These are phyloP conservation scores for Lerema accius DNA, from an alignment of 1,140 invertebrate species.

Conservation along the genomic window DNA sequence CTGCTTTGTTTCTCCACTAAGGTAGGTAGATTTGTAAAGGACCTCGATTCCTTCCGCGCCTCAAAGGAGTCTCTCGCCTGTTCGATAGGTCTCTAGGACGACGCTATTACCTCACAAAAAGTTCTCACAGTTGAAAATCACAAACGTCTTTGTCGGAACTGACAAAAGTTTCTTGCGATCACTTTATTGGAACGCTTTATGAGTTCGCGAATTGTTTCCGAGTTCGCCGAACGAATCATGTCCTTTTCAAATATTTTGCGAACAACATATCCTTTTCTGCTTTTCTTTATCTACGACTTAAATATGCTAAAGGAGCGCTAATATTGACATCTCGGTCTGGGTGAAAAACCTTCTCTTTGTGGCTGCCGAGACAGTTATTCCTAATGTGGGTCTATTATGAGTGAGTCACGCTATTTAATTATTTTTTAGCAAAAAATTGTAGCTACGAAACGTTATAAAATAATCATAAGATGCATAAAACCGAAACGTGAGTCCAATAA, in stretches of 20 bases:
- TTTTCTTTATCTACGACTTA: not conserved
- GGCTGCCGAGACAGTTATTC: too few relatives aligned
- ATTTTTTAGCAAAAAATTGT: too few relatives aligned
- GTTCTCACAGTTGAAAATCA: conserved; percentile 33
- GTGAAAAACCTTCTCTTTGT: too few relatives aligned
- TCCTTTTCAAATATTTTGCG: conserved; percentile 12
- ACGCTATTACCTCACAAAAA: conserved; percentile 26
- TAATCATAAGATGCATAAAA: too few relatives aligned
- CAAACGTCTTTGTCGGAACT: conserved; percentile 30
- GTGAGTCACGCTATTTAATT: too few relatives aligned
- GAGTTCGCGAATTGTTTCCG: conserved; percentile 24
- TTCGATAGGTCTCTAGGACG: conserved; percentile 40
- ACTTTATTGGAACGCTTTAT: conserved; percentile 31
- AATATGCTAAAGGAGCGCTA: too few relatives aligned
- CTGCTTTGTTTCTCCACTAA: conserved; percentile 72
- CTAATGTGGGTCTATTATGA: too few relatives aligned
- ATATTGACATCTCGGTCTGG: too few relatives aligned
- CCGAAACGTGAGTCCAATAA: too few relatives aligned
- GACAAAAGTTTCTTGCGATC: conserved; percentile 24
- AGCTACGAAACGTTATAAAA: too few relatives aligned
- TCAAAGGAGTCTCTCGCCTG: conserved; percentile 41
- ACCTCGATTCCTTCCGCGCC: conserved; percentile 28
- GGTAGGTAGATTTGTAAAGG: conserved; percentile 59
- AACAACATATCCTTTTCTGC: conserved; percentile 6
- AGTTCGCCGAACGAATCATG: conserved; percentile 8